Base-by-base conservation (phyloP, 2,113 vertebrate species). In the Carassius carassius region DNA sequence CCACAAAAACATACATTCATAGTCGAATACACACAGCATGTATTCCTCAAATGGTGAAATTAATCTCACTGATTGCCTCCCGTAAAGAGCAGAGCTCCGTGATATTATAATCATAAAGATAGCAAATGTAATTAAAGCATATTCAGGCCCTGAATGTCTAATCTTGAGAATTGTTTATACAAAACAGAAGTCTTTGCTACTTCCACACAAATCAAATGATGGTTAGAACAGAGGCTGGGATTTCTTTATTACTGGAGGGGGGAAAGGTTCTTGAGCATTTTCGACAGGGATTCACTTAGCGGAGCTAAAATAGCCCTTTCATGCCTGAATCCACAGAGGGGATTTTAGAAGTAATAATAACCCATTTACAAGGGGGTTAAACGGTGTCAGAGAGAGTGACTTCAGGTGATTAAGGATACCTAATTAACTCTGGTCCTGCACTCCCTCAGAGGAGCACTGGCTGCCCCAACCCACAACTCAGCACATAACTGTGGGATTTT, bases 331-430 rank as follows among this genome's bases (percentile, higher is more conserved):
- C 51, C 69, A 85, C 80, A 73, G n/a, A 54, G 84, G 67, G 51
- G 81, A 62, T 67, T 89, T 83, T 23, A 84, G 63, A 91, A 69
- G 86, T 89, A 88, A 84, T 84, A 78, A 85, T 44, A 88, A 86
- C 75, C 85, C 86, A 84, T 78, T 89, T 88, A 87, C 82, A 72
- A 67, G 8, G 75, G 90, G 88, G 86, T 87, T 85, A 74, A 4
- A 70, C 75, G 69, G 79, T 84, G 88, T 89, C 87, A 72, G 83
- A 90, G 78, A 72, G 85, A 92, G 86, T 89, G 89, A 91, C 89
- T 90, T 90, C 85, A 86, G 90, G 90, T 93, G 90, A 94, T 92
- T 94, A 93, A 92, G 88, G 87, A 90, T 25, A 80, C 81, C 70
- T 93, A 92, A 93, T 94, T 94, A 92, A 92, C 88, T 84, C 44